Conservation (phyloP, 2,888 invertebrate genomes). For the Ormyrus pomaceus region DNA sequence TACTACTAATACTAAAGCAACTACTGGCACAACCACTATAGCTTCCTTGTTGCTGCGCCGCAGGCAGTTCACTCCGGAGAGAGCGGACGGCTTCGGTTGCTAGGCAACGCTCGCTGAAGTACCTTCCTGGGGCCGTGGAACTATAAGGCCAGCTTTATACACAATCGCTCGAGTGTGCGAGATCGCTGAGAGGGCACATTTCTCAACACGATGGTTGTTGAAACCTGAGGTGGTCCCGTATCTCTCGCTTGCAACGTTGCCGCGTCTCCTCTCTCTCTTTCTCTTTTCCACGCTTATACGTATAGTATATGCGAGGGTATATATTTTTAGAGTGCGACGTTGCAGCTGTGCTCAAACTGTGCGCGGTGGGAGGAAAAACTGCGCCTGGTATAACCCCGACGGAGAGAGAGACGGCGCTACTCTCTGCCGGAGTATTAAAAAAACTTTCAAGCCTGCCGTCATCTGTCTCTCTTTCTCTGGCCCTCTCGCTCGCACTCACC, state of each 20-base stretch:
- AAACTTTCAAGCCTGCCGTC: constrained; percentile 9
- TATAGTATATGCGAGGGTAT: neutral
- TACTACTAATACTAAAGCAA: constrained; percentile 28
- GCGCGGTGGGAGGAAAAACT: constrained; percentile 30
- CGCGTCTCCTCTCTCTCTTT: constrained; percentile 19
- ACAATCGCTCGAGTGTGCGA: neutral
- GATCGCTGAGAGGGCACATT: constrained; percentile 49
- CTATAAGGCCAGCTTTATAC: constrained; percentile 17
- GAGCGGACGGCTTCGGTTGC: constrained; percentile 49
- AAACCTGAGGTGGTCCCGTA: constrained; percentile 39
- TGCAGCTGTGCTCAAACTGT: constrained; percentile 57
- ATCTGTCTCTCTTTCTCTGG: constrained; percentile 40
- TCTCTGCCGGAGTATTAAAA: neutral
- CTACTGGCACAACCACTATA: constrained; percentile 20
- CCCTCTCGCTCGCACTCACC: neutral
- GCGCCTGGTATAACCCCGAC: constrained; percentile 34
- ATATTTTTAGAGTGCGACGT: constrained; percentile 56
- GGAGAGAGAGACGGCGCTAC: constrained; percentile 4
- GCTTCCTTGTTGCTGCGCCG: constrained; percentile 7
- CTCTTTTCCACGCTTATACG: neutral
- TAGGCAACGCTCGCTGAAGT: constrained; percentile 51
- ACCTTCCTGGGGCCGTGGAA: constrained; percentile 47
- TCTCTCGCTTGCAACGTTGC: constrained; percentile 44
- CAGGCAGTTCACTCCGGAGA: neutral
- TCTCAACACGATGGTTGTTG: constrained; percentile 55